Base-by-base conservation (phyloP, 2,888 invertebrate species). In the Chironomus riparius region DNA sequence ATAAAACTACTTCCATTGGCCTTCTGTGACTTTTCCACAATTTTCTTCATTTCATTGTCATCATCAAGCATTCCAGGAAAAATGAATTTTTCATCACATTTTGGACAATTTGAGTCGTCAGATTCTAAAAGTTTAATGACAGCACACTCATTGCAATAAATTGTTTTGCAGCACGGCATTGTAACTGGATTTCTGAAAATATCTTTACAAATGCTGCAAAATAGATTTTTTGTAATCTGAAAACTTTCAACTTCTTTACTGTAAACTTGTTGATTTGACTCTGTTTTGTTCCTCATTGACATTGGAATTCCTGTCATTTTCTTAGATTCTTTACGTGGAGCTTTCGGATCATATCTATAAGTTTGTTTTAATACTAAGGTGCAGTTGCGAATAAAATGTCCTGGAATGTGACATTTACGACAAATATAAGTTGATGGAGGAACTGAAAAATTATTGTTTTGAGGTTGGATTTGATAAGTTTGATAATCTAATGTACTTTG, bases 301-400 rank as follows among this genome's bases (percentile, higher is more conserved):
- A 93, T 88, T 7, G 99, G 98, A 80, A 99, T 99, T 61, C 99
- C 99, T 48, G 98, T 98, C 81, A 95, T 97, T 80, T 97, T 90
- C 81, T 95, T 95, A 12, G 18, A n/a, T 77, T 96, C 90, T 82
- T 95, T 18, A 13, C 65, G 18, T 38, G 38, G 38, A 6, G 2
- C 65, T 10, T 13, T 22, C 21, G 65, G 65, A 24, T 65, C 65
- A 24, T 21, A 65, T 65, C 65, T 65, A 3, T 12, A 2, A 1
- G 38, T 1, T 65, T 65, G 4, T 56, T 4, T 56, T 4, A 5
- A 1, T 7, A 2, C 28, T 6, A 47, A 18, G 7, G 97, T 96
- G 83, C 99, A 99, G 83, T 97, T 94, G 83, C 94, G 95, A 79
- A 97, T 97, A 95, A 96, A 98, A 85, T 99, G 99, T 1, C 99